A percentile compares a stretch with the other conserved stretches of the same genome.
These are phyloP conservation scores for Hecatera dysodea DNA, from an alignment of 2,888 invertebrate genomes.

Conservation along the genomic window DNA sequence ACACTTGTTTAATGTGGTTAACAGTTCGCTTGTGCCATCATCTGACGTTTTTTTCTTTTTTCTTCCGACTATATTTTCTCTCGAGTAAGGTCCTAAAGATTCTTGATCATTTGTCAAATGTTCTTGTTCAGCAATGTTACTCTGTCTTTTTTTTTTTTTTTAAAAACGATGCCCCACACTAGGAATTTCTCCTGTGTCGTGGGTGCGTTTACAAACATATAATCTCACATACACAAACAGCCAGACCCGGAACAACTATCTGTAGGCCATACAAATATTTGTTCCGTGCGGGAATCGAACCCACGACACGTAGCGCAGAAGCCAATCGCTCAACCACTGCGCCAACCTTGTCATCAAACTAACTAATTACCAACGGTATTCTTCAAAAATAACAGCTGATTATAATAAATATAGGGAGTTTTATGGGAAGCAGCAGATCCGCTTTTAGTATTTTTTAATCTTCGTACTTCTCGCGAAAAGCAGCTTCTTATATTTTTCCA, in stretches of 20 bases:
- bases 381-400: conserved; percentile 56
- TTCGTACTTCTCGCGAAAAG: conserved; percentile 56
- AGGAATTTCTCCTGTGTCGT: too few relatives aligned
- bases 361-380: conserved; percentile 52
- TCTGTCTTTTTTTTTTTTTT: conserved; percentile 56
- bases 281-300: too few relatives aligned
- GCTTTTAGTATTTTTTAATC: conserved; percentile 53
- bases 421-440: conserved; percentile 53
- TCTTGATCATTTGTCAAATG: conserved; percentile 53
- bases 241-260: too few relatives aligned
- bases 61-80: conserved; percentile 51
- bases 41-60: conserved; percentile 41
- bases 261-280: too few relatives aligned
- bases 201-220: too few relatives aligned
- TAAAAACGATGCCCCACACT: too few relatives aligned
- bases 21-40: too few relatives aligned
- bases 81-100: conserved; percentile 53
- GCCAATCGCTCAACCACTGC: too few relatives aligned
- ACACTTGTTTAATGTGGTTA: conserved; percentile 24
- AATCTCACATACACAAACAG: too few relatives aligned
- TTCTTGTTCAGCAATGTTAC: conserved; percentile 54
- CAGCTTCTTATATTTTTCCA: conserved; percentile 49
- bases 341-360: too few relatives aligned
- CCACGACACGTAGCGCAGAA: too few relatives aligned
- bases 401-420: conserved; percentile 55